Conservation (phyloP, 92 coral and sea anemone genomes). For the Bergia sp. region DNA sequence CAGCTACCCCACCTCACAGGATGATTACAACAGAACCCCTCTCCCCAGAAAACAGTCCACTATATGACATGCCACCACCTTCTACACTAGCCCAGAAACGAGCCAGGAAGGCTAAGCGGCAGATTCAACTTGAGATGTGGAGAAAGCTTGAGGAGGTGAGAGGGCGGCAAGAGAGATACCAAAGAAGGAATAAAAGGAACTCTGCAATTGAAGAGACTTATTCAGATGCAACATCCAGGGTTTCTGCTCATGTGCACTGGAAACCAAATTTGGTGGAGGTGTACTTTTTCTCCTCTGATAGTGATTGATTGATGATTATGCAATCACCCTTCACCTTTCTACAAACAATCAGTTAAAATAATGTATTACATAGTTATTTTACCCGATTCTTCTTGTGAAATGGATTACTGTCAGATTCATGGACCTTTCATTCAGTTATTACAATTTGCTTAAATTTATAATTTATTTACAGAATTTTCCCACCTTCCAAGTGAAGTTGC, state of each 20-base stretch:
- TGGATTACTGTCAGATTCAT: too few relatives aligned
- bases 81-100: slow-evolving; percentile 73
- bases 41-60: slow-evolving; percentile 66
- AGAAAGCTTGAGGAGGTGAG: slow-evolving; percentile 54
- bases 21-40: not conserved
- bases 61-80: slow-evolving; percentile 79
- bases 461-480: too few relatives aligned
- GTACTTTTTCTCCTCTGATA: not conserved
- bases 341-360: too few relatives aligned
- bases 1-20: slow-evolving; percentile 15
- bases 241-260: slow-evolving; percentile 50
- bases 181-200: slow-evolving; percentile 34
- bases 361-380: too few relatives aligned
- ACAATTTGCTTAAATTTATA: too few relatives aligned
- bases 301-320: not conserved
- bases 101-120: slow-evolving; percentile 67
- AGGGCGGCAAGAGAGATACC: slow-evolving; percentile 66
- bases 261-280: slow-evolving; percentile 56
- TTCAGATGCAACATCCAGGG: not conserved
- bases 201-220: not conserved
- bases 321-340: too few relatives aligned
- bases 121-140: slow-evolving; percentile 74
- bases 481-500: too few relatives aligned
- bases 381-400: too few relatives aligned
- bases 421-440: too few relatives aligned